These are phyloP conservation scores for Chrysina gloriosa DNA, from an alignment of 2,888 invertebrate genomes.

Conservation along the genomic window DNA sequence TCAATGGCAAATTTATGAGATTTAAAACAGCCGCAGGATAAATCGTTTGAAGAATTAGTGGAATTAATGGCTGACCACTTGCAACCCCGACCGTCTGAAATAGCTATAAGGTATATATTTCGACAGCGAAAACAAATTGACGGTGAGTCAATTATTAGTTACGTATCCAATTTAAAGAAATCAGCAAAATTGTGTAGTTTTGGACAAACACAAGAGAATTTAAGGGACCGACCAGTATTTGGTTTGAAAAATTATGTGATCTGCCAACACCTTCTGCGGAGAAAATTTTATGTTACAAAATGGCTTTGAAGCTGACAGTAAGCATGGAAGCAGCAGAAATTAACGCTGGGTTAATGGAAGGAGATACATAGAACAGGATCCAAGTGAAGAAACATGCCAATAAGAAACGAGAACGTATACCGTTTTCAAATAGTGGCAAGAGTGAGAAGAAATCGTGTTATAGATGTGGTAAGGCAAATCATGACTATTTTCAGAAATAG, in stretches of 20 bases:
- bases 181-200: constrained; percentile 13
- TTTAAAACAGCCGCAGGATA: constrained; percentile 43
- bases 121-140: constrained; percentile 17
- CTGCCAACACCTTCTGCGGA: background rate
- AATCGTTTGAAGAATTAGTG: background rate
- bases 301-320: constrained; percentile 12
- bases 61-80: background rate
- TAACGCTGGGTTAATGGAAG: constrained; percentile 7
- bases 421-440: background rate
- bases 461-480: constrained; percentile 12
- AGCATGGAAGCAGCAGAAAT: constrained; percentile 18
- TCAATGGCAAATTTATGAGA: constrained; percentile 45
- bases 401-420: background rate
- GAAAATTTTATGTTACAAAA: background rate
- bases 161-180: constrained; percentile 18
- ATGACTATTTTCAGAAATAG: constrained; percentile 27
- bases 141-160: constrained; percentile 3
- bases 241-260: constrained; percentile 7
- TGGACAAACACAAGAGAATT: constrained; percentile 18
- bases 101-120: constrained; percentile 24
- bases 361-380: constrained; percentile 4
- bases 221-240: constrained; percentile 11
- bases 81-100: constrained; percentile 1
- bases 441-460: background rate
- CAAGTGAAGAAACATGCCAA: background rate